Percentiles rank a stretch among this genome's conserved stretches.
Evolutionary conservation across 64 coral and sea anemone genomes (phyloP).

Genomic region (Montipora foliosa): DNA sequence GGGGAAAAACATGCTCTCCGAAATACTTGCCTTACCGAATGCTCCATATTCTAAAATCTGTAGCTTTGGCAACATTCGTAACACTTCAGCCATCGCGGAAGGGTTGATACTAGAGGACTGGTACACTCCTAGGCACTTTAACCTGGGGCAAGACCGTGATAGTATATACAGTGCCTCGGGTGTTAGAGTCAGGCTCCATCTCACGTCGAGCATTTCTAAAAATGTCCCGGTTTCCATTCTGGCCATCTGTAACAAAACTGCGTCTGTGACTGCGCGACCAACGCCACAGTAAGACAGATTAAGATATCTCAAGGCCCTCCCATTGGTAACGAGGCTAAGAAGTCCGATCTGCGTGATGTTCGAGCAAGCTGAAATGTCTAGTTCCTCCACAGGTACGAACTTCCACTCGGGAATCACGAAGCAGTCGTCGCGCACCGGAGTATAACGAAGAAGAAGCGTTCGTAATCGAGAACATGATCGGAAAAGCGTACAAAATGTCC

Average conservation of each 20-base stretch:
- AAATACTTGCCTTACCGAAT: constrained; percentile 97
- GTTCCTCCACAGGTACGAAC: constrained; percentile 83
- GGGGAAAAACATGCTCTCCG: constrained; percentile 97
- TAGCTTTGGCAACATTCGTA: constrained; percentile 80
- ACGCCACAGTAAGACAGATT: constrained; percentile 97
- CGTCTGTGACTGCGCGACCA: constrained; percentile 98
- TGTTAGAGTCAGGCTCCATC: constrained; percentile 96
- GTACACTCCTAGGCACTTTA: constrained; percentile 97
- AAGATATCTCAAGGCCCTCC: constrained; percentile 83
- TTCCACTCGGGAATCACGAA: constrained; percentile 86
- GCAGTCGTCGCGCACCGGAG: constrained; percentile 93
- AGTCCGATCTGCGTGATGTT: constrained; percentile 90
- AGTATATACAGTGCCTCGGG: constrained; percentile 90
- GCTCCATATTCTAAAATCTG: constrained; percentile 97
- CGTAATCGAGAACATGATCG: constrained; percentile 78
- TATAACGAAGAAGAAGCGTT: constrained; percentile 96
- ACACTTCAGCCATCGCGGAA: constrained; percentile 89
- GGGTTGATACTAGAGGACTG: constrained; percentile 96
- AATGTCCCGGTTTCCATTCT: constrained; percentile 75
- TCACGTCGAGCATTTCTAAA: constrained; percentile 95
- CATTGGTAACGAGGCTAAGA: constrained; percentile 79
- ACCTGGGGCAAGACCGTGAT: constrained; percentile 64
- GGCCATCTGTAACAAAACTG: constrained; percentile 89
- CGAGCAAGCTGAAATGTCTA: constrained; percentile 97
- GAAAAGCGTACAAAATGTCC: constrained; percentile 88